Base-by-base conservation (phyloP, 2,888 invertebrate genomes). In the Diarsia brunnea region DNA sequence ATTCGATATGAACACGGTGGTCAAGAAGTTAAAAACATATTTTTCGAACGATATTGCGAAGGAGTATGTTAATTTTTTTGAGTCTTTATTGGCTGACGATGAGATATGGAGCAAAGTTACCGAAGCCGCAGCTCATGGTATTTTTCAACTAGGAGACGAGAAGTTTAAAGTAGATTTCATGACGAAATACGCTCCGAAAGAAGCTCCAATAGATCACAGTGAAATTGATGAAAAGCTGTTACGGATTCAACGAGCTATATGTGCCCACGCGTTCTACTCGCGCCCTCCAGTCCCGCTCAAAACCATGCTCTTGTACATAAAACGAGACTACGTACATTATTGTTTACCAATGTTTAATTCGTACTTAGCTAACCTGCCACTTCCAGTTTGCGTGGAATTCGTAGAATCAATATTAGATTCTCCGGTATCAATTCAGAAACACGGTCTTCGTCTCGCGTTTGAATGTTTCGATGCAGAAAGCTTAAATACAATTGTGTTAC, bases 371-470 rank as follows among this genome's bases (percentile, higher is more conserved):
- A 90, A 91, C 63, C 84, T 94, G 47, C 91, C 93, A 10, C 77
- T 86, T 14, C 84, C 88, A 4, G 74, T 75, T 24, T 90, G 89
- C 49, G 83, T 89, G 14, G 75, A 88, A 53, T 94, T 94, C 64
- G 87, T 94, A 4, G 86, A 89, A 74, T 75, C 88, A 19, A 71
- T 92, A 58, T 75, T 94, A 68, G 80, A 94, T 51, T 78, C 89
- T 16, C 94, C 93, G 4, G 79, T 93, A 4, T 93, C 94, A 4
- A 82, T 93, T 45, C 94, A 93, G 75, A 94, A 94, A 77, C 93
- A 94, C 67, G 93, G 92, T 7, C 69, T 95, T 63, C 90, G 93
- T 2, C 82, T 94, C 21, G 94, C 94, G 3, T 94, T 94, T 75
- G 75, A 89, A 74, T 90, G 89, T 80, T 93, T 91, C 65, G 88